Conservation (phyloP, 2,113 vertebrate genomes). For the Semnornis frantzii region DNA sequence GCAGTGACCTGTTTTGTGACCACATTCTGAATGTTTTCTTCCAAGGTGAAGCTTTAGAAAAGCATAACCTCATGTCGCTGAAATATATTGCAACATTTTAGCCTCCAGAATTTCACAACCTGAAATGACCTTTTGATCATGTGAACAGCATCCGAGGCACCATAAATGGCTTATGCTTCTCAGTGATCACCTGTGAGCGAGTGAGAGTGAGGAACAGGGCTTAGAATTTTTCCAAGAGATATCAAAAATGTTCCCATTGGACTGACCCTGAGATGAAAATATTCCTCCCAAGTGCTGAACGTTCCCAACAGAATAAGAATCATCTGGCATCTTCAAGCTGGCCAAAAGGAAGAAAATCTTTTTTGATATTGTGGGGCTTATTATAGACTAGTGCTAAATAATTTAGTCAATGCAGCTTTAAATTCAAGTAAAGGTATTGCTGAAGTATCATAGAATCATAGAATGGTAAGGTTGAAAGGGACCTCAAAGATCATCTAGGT, state of each 20-base stretch:
- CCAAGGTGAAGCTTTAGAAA: background rate
- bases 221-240: background rate
- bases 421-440: background rate
- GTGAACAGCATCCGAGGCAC: background rate
- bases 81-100: constrained; percentile 8
- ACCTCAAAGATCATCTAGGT: no score
- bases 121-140: background rate
- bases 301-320: background rate
- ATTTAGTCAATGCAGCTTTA: background rate
- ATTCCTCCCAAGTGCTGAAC: background rate
- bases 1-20: no score
- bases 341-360: background rate
- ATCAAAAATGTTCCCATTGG: background rate
- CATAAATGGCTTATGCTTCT: background rate
- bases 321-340: background rate
- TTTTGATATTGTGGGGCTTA: background rate
- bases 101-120: background rate
- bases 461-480: no score
- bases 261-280: background rate
- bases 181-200: background rate
- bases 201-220: background rate
- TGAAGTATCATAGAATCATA: background rate
- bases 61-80: background rate
- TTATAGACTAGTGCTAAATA: background rate
- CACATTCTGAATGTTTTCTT: background rate